Evolutionary conservation across 2,113 vertebrate genomes (phyloP), one percentile per base, ranked within the genome.

Genomic region (Phocoena phocoena): DNA sequence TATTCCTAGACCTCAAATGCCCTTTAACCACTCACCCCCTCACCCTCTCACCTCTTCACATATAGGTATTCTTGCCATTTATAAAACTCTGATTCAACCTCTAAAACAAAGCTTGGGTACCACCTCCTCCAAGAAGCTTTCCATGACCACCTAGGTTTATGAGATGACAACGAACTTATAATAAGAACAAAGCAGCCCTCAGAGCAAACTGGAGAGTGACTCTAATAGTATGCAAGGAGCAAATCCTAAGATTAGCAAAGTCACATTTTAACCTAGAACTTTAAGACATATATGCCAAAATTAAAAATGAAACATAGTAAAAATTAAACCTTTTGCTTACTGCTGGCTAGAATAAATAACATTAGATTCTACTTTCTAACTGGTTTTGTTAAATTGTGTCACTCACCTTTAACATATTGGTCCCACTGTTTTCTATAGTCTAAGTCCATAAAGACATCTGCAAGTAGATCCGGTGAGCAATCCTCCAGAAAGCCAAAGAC

Each of bases 361-460:
- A 89, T 36, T 4, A 55, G 67, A n/a, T 23, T 88, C 26, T 60
- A 84, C 67, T 44, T 81, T 41, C 26, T 93, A 82, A 33, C 28
- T 41, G 31, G 76, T 71, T 58, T 10, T 73, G 28, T 13, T 31
- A n/a, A 21, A 41, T 33, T 23, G 8, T 13, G 33, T 41, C 23
- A 77, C 94, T 98, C 95, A 99, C 99, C 99, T 99, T 99, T 99
- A 71, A 99, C 99, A 81, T 99, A 99, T 36, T 96, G 83, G 95
- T 99, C 99, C 99, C 99, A 99, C 5, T 99, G 83, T 95, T 99
- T 99, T 73, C 99, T 99, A 97, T 99, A 99, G 28, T 93, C 89
- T 98, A 99, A 95, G 97, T 99, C 99, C 99, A 99, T 99, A 97
- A 99, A 99, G 88, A 99, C 99, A 11, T 99, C 99, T 4, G 93